Conservation (phyloP, 2,888 invertebrate genomes). For the Nysson spinosus region DNA sequence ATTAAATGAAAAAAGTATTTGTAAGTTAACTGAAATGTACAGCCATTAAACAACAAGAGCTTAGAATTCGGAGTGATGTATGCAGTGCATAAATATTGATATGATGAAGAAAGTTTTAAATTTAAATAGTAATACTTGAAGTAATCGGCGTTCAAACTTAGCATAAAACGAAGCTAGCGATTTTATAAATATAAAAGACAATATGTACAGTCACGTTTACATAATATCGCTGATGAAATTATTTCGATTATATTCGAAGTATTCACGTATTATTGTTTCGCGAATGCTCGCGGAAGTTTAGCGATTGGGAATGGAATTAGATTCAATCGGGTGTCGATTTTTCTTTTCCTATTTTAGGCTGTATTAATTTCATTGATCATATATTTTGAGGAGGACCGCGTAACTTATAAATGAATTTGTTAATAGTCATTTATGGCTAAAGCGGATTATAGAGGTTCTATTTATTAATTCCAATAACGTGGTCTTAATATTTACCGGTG, state of each 20-base stretch:
- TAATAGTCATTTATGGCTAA: conserved; percentile 5
- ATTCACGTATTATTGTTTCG: background rate
- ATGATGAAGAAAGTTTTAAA: background rate
- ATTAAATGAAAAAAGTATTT: too few species aligned
- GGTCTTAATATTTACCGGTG: conserved; percentile 43
- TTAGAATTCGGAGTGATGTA: too few species aligned
- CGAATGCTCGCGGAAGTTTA: too few species aligned
- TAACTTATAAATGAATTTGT: background rate
- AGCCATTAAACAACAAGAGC: too few species aligned
- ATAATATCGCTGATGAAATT: conserved; percentile 6
- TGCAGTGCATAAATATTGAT: background rate
- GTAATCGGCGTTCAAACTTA: conserved; percentile 15
- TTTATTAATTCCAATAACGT: conserved; percentile 58
- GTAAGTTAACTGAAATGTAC: too few species aligned
- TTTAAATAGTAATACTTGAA: conserved; percentile 1
- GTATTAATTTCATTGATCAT: conserved; percentile 21
- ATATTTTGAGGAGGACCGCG: background rate
- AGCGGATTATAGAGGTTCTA: conserved; percentile 46
- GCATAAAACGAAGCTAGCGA: conserved; percentile 15
- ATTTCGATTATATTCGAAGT: conserved; percentile 1
- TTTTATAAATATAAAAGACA: conserved; percentile 31
- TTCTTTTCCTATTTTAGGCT: conserved; percentile 7
- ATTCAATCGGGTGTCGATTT: background rate
- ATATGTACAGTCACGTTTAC: conserved; percentile 29
- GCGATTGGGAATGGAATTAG: too few species aligned